Base-by-base conservation (phyloP, 2,888 invertebrate species). In the Liodrosophila aerea region DNA sequence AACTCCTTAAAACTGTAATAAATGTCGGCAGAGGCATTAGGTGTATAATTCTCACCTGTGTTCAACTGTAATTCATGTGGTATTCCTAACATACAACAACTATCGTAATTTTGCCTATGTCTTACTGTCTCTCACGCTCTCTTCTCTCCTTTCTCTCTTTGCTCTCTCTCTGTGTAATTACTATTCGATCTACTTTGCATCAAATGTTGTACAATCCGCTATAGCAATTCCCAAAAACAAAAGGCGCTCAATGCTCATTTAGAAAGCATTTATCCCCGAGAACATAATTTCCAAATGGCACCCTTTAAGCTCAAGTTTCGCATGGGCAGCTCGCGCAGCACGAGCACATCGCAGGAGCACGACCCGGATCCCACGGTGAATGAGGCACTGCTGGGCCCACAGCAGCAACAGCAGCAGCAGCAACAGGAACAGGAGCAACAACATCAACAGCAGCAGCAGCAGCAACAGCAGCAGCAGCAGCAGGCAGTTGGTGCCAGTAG, bases 271-370 rank as follows among this genome's bases (percentile, higher is more conserved):
- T 34, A 34, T 13, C 31, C 33, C n/a, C 30, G 30, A n/a, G 2
- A 12, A 34, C 22, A 22, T 22, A 22, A 22, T 4, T 22, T 22
- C 22, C 36, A 30, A 18, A 90, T 90, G 90, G 90, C 90, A 31
- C 90, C 90, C 16, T 90, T 90, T 69, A 90, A 90, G 76, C 82
- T 90, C 36, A 90, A 90, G 82, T 90, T 90, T 81, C 90, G 90
- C 53, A 90, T 90, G 90, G 89, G 90, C 50, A 84, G 89, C 75
- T 90, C 90, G 13, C 83, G 90, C 33, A 90, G 90, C 72, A 88
- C 90, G 43, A 90, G 88, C 71, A 88, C 90, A 47, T 90, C 90
- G 31, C 90, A 90, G 72, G 90, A 90, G 64, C 88, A 89, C 43
- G 89, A 89, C 74, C 85, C 89, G 37, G 89, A 89, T 68, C 89